These are phyloP conservation scores for Nibea albiflora DNA, from an alignment of 2,113 vertebrate genomes.

Conservation along the genomic window DNA sequence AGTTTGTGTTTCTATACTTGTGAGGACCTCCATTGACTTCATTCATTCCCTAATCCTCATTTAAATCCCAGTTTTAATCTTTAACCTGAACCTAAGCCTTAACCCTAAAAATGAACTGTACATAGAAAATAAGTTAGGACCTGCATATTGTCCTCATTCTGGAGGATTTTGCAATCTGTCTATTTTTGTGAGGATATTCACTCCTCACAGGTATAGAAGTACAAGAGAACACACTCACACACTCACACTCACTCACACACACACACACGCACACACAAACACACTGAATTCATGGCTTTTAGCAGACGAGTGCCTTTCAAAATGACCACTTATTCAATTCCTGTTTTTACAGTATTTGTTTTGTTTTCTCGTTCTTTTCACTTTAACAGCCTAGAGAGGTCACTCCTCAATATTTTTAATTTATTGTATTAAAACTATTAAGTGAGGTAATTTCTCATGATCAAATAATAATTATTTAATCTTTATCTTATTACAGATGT, in stretches of 20 bases:
- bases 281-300: conserved; percentile 86
- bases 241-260: conserved; percentile 49
- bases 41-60: conserved; percentile 39
- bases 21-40: conserved; percentile 50
- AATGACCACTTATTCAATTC: conserved; percentile 91
- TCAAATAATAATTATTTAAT: conserved; percentile 80
- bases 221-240: conserved; percentile 39
- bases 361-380: conserved; percentile 63
- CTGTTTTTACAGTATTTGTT: conserved; percentile 70
- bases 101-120: conserved; percentile 51
- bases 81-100: conserved; percentile 63
- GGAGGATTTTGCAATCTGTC: conserved; percentile 21
- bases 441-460: conserved; percentile 71
- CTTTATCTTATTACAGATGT: conserved; percentile 69
- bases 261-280: conserved; percentile 83
- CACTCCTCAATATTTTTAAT: conserved; percentile 56
- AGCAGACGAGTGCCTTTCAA: conserved; percentile 98
- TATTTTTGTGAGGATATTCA: conserved; percentile 30
- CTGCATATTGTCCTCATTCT: conserved; percentile 29
- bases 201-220: conserved; percentile 64
- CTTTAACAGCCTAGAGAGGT: conserved; percentile 58
- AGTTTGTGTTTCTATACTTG: conserved; percentile 67
- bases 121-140: conserved; percentile 25
- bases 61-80: conserved; percentile 35
- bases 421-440: conserved; percentile 72